phyloP scores from a whole-genome alignment of 2,888 invertebrate genomes.

The Calliphora vomitoria region DNA sequence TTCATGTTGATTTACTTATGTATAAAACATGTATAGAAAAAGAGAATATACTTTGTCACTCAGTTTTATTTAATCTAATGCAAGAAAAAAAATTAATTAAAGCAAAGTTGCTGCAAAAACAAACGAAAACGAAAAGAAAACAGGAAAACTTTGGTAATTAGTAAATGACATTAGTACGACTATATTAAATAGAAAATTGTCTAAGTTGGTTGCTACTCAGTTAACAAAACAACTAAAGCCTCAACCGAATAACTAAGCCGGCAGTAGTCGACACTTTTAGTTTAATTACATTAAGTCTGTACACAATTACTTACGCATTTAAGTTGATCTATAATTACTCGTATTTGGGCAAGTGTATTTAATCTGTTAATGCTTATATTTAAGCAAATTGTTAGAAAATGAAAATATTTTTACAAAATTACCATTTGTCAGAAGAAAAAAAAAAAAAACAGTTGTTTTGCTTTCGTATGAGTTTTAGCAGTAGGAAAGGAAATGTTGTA shows the following conservation, averaged over 20 bases:
- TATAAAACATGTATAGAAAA: background rate
- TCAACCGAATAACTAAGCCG: too few species aligned
- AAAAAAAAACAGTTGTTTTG: background rate
- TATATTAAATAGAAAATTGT: background rate
- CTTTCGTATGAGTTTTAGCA: background rate
- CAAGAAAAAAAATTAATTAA: background rate
- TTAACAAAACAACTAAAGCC: too few species aligned
- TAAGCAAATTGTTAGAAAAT: background rate
- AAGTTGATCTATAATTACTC: too few species aligned
- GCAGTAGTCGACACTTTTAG: too few species aligned
- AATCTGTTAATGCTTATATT: background rate
- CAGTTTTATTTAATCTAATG: background rate
- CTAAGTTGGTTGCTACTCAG: background rate
- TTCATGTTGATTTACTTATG: constrained; percentile 1
- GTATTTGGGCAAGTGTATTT: too few species aligned
- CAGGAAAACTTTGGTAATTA: background rate
- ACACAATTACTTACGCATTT: too few species aligned
- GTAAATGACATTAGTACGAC: background rate
- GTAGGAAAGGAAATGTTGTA: background rate
- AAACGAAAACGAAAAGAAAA: background rate
- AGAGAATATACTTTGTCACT: background rate
- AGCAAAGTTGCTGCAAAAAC: background rate
- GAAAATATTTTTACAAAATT: background rate
- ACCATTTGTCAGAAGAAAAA: background rate
- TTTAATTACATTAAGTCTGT: too few species aligned